These are phyloP conservation scores for Podarcis muralis DNA, from an alignment of 2,113 vertebrate genomes.

Conservation along the genomic window DNA sequence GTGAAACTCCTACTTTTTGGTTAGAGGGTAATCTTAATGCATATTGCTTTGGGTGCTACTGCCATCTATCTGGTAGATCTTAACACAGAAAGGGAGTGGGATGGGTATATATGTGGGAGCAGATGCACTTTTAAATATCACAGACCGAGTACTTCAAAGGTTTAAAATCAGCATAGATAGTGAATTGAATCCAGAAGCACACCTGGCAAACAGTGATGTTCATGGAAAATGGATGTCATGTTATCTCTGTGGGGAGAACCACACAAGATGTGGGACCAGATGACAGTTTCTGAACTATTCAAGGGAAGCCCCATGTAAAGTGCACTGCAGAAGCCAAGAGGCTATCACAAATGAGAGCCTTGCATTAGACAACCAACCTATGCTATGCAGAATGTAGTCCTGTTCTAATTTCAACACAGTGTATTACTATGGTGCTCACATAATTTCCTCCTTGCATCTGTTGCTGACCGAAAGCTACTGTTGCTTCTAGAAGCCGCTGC, in stretches of 20 bases:
- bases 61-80: not conserved
- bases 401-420: not conserved
- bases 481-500: no score
- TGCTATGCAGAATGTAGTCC: not conserved
- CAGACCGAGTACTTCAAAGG: not conserved
- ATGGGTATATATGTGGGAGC: not conserved
- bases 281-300: not conserved
- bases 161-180: not conserved
- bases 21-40: not conserved
- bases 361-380: not conserved
- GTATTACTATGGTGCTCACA: not conserved
- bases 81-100: not conserved
- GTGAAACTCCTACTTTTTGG: not conserved
- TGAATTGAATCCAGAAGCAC: not conserved
- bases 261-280: not conserved
- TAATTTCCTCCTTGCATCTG: not conserved
- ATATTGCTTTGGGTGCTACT: not conserved
- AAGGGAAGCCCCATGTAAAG: not conserved
- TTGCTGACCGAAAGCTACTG: no score
- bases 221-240: not conserved
- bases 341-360: not conserved
- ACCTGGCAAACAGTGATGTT: not conserved
- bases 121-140: not conserved
- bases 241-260: not conserved
- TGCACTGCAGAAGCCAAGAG: no score